phyloP scores from a whole-genome alignment of 2,113 vertebrate genomes.

The Colius striatus region DNA sequence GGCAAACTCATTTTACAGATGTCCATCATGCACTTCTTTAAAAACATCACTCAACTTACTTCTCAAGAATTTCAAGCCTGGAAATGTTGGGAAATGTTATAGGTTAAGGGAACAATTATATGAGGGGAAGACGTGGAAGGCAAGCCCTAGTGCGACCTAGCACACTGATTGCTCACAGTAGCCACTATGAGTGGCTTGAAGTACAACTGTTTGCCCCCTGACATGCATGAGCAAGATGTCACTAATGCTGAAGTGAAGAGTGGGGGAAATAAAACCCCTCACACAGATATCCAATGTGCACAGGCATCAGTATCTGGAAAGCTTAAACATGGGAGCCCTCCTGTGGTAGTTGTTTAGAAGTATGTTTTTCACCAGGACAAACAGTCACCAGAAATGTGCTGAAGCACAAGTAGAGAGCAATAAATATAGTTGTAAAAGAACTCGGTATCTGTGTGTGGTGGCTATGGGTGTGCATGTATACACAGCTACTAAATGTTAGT shows the following conservation, averaged over 20 bases:
- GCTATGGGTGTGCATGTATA: background rate
- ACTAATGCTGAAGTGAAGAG: background rate
- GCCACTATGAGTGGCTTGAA: background rate
- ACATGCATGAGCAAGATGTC: background rate
- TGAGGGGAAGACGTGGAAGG: background rate
- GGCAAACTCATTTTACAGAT: background rate
- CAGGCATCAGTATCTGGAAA: background rate
- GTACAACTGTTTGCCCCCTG: background rate
- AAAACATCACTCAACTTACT: background rate
- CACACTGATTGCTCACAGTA: background rate
- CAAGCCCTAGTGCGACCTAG: background rate
- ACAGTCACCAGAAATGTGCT: background rate
- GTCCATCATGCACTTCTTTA: background rate
- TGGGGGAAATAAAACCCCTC: background rate
- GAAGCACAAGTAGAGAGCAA: background rate
- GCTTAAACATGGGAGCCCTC: conserved; percentile 67
- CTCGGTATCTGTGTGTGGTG: accelerated
- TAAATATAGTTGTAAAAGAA: background rate
- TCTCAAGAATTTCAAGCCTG: background rate
- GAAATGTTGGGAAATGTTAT: background rate
- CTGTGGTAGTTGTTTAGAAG: conserved; percentile 46
- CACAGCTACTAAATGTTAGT: background rate
- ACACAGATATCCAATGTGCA: accelerated
- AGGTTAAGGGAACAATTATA: background rate
- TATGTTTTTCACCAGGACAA: background rate